phyloP scores from a whole-genome alignment of 92 coral and sea anemone genomes.

The Blastomussa wellsi region DNA sequence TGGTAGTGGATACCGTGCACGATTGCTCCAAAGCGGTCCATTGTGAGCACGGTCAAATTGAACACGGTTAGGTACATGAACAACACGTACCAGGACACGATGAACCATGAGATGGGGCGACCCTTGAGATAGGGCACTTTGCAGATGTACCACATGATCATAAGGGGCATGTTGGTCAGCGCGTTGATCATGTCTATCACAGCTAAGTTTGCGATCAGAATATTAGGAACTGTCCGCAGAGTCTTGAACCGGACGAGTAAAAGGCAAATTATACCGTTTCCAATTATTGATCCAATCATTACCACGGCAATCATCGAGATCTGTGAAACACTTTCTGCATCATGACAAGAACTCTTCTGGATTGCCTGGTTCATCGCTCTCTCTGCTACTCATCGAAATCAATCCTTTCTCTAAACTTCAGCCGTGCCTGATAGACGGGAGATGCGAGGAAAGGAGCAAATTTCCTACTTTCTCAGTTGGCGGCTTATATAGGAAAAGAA shows the following conservation, averaged over 20 bases:
- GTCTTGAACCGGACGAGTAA: conserved; percentile 70
- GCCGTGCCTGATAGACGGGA: background rate
- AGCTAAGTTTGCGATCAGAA: conserved; percentile 74
- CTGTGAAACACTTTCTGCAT: conserved; percentile 38
- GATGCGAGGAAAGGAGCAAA: background rate
- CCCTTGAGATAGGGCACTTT: conserved; percentile 61
- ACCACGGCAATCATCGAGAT: conserved; percentile 52
- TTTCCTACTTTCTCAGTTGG: background rate
- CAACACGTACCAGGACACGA: conserved; percentile 14
- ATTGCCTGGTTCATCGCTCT: background rate
- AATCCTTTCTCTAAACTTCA: background rate
- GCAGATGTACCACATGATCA: conserved; percentile 81
- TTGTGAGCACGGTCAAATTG: conserved; percentile 68
- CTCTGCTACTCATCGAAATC: background rate
- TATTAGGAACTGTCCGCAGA: conserved; percentile 82
- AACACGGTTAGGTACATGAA: conserved; percentile 70
- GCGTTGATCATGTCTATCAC: conserved; percentile 81
- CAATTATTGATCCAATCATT: conserved; percentile 66
- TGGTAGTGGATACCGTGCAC: conserved; percentile 81
- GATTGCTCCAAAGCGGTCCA: conserved; percentile 89
- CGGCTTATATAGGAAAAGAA: background rate
- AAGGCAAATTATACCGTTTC: conserved; percentile 66
- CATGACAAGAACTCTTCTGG: conserved; percentile 28
- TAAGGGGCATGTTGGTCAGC: conserved; percentile 70
- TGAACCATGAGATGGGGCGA: conserved; percentile 59